Base-by-base conservation (phyloP, 2,113 vertebrate species). In the Takifugu bimaculatus region DNA sequence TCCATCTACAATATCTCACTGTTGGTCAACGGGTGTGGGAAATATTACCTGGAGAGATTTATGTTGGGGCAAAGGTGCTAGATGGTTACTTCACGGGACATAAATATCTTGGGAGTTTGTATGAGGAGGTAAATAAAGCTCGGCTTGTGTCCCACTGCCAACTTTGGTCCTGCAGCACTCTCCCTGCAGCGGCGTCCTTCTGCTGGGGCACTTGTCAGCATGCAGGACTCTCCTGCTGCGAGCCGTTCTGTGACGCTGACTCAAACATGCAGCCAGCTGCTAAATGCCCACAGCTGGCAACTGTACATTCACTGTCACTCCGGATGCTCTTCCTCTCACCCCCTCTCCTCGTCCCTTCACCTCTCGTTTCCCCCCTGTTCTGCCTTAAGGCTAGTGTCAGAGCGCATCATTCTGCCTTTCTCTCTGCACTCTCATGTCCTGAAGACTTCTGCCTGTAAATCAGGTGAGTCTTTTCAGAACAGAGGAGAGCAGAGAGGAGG, bases 271-370 rank as follows among this genome's bases (percentile, higher is more conserved):
- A 80, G 70, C 65, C 75, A 85, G 81, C 83, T 82, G 81, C 75
- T 84, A 82, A 80, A 78, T 72, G 68, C 64, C 72, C 80, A 70
- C 80, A 86, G 84, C 79, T 82, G 81, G 72, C 78, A 71, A 67
- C 54, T 54, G 75, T 84, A 74, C 65, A 72, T 68, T 70, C 80
- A 60, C 79, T 60, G 76, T 69, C 65, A 60, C 57, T 66, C 15
- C 45, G 49, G 63, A 60, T 62, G 68, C 35, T 67, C 26, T 20
- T 63, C 57, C 27, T 13, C 48, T 50, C 39, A 63, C 57, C 49
- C 27, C 47, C 65, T 63, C 57, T 56, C 58, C 47, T 64, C 70
- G 61, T 69, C 66, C 50, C 55, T 26, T n/a, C 66, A 53, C 61
- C 68, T 50, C 42, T 55, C 47, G 44, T 43, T 35, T 53, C 26